A percentile compares a stretch with the other conserved stretches of the same genome.
Evolutionary conservation across 2,797 vertebrate species (phyloP).

Genomic region (Neosilurus mollespiculum): DNA sequence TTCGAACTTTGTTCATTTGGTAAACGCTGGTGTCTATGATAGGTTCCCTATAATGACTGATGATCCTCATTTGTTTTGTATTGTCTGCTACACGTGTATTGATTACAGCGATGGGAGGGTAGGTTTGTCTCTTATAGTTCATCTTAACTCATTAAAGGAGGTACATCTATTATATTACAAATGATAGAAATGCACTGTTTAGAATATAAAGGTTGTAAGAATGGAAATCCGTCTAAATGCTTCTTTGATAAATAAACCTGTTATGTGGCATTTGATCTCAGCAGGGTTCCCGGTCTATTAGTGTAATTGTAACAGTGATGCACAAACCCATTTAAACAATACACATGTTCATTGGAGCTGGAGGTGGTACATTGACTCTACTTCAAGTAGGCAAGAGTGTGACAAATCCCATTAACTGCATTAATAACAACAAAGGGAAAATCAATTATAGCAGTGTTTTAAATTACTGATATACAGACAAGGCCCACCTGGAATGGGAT

Average conservation of each 20-base stretch:
- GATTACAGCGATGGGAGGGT: slow-evolving; percentile 3
- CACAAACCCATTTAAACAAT: slow-evolving; percentile 22
- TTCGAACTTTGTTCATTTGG: slow-evolving; percentile 6
- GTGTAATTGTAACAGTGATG: background rate
- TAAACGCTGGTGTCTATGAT: background rate
- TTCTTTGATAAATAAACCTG: slow-evolving; percentile 3
- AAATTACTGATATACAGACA: background rate
- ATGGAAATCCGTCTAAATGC: background rate
- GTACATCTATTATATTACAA: slow-evolving; percentile 12
- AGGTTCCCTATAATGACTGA: slow-evolving; percentile 21
- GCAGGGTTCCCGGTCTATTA: background rate
- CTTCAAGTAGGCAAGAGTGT: background rate
- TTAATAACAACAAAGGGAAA: background rate
- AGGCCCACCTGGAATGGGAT: background rate
- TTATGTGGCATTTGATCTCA: background rate
- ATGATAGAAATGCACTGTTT: slow-evolving; percentile 5
- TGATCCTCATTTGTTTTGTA: slow-evolving; percentile 21
- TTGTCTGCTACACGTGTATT: background rate
- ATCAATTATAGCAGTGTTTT: background rate
- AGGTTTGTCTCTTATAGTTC: background rate
- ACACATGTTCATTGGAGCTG: background rate
- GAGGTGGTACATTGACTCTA: background rate
- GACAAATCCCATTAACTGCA: background rate
- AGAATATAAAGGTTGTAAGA: background rate
- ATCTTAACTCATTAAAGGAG: slow-evolving; percentile 19